Evolutionary conservation across 2,113 vertebrate species (phyloP), one percentile per base, ranked within the genome.

Genomic region (Actinemys pallida): DNA sequence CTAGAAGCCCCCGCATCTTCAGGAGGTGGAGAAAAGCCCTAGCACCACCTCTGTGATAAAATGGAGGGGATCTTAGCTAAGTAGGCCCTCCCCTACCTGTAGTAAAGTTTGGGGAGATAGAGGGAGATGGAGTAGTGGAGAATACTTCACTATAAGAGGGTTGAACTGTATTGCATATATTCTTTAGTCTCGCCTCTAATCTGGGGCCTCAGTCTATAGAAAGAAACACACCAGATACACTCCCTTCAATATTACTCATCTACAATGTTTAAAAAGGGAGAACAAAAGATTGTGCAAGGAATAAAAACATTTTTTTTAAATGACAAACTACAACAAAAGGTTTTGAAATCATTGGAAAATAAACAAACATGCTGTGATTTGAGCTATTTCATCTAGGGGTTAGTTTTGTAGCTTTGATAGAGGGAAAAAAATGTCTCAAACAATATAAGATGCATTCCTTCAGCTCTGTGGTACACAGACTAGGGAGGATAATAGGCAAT

Each of bases 91-190:
- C 59, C 10, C 8, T 14, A 16, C 10, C 22, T 5, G 8, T 1
- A 14, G n/a, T 2, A 11, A 54, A 10, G 42, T 0, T 1, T 83
- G 56, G 8, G 42, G 31, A 42, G 25, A n/a, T 39, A 81, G 29
- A 2, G 1, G 16, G n/a, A 39, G 9, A n/a, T 72, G 19, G n/a
- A 72, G n/a, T 39, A 72, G 65, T 39, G 19, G 49, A 78, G 45
- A 8, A 1, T 2, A 1, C 17, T 31, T 39, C 25, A 1, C 87
- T 8, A 11, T 52, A 49, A 81, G 2, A 22, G n/a, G 45, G 5
- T 29, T 2, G 31, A 57, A 8, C 3, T 7, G 25, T 29, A n/a
- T 6, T 45, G 11, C 10, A 45, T 4, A 11, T n/a, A 27, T 27
- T 69, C 22, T 52, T 50, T 45, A 75, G 84, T 42, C 65, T 75